phyloP scores from a whole-genome alignment of 2,797 vertebrate genomes.

The Acipenser transmontanus region DNA sequence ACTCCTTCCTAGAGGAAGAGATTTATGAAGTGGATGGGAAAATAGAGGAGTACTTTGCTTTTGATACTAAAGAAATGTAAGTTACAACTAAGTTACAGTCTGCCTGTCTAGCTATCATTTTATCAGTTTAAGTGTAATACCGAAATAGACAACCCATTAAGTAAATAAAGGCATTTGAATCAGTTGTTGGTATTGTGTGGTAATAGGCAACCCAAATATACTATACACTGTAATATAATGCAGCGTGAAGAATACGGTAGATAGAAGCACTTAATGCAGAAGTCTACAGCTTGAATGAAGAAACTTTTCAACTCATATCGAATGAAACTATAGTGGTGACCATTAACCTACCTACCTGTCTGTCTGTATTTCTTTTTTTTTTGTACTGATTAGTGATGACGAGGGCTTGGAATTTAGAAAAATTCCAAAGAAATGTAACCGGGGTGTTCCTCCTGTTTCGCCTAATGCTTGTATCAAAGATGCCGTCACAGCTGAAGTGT shows the following conservation, averaged over 20 bases:
- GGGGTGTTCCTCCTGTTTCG: slow-evolving; percentile 67
- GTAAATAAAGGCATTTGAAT: too few relatives aligned
- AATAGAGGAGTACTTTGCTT: slow-evolving; percentile 76
- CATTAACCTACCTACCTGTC: neutral
- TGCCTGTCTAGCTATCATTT: too few relatives aligned
- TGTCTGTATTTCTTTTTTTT: slow-evolving; percentile 12
- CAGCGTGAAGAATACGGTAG: too few relatives aligned
- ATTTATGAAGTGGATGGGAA: slow-evolving; percentile 67
- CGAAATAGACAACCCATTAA: too few relatives aligned
- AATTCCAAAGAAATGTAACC: slow-evolving; percentile 31
- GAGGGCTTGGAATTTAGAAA: slow-evolving; percentile 49
- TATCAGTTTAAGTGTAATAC: too few relatives aligned
- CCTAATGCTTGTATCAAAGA: slow-evolving; percentile 66
- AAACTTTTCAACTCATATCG: too few relatives aligned
- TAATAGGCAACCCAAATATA: too few relatives aligned
- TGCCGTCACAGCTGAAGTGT: slow-evolving; percentile 60
- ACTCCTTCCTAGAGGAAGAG: slow-evolving; percentile 62
- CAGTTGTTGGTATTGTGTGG: too few relatives aligned
- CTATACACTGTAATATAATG: too few relatives aligned
- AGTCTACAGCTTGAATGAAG: too few relatives aligned
- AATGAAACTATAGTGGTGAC: neutral
- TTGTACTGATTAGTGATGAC: slow-evolving; percentile 54
- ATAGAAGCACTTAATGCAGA: too few relatives aligned
- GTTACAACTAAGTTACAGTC: neutral
- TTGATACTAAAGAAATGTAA: slow-evolving; percentile 68